Percentiles rank a stretch among this genome's conserved stretches.
These are phyloP conservation scores for Apis dorsata DNA, from an alignment of 1,140 invertebrate genomes.

Conservation along the genomic window DNA sequence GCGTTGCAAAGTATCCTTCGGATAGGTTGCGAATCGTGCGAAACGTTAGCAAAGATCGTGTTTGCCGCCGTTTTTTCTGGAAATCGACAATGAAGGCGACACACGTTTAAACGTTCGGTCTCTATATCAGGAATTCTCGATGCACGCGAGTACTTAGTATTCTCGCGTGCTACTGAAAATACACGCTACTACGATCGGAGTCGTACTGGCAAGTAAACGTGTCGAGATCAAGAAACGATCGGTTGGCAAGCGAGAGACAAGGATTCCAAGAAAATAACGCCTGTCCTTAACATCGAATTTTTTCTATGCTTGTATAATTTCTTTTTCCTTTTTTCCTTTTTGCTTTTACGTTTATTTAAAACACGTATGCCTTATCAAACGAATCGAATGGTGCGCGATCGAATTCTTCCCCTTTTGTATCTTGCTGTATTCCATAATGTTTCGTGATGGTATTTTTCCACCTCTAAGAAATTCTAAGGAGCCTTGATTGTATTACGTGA, in stretches of 20 bases:
- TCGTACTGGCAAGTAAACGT: conserved; percentile 42
- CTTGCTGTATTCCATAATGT: no score
- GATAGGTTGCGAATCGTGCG: not conserved
- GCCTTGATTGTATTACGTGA: not conserved
- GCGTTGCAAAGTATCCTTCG: not conserved
- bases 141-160: conserved; percentile 49
- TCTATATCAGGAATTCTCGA: conserved; percentile 61
- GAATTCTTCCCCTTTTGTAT: not conserved
- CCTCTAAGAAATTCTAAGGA: not conserved
- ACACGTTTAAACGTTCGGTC: conserved; percentile 53
- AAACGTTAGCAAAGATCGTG: not conserved
- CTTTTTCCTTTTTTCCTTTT: not conserved
- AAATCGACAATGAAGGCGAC: conserved; percentile 47
- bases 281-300: not conserved
- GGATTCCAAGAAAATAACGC: conserved; percentile 54
- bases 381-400: not conserved
- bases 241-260: conserved; percentile 23
- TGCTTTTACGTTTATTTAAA: not conserved
- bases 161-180: conserved; percentile 44
- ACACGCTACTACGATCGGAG: conserved; percentile 52
- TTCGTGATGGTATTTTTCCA: not conserved
- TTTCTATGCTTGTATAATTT: not conserved
- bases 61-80: conserved; percentile 30
- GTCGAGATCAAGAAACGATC: conserved; percentile 58
- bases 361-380: no score